phyloP scores from a whole-genome alignment of 2,113 vertebrate genomes.

The Brienomyrus longianalis region DNA sequence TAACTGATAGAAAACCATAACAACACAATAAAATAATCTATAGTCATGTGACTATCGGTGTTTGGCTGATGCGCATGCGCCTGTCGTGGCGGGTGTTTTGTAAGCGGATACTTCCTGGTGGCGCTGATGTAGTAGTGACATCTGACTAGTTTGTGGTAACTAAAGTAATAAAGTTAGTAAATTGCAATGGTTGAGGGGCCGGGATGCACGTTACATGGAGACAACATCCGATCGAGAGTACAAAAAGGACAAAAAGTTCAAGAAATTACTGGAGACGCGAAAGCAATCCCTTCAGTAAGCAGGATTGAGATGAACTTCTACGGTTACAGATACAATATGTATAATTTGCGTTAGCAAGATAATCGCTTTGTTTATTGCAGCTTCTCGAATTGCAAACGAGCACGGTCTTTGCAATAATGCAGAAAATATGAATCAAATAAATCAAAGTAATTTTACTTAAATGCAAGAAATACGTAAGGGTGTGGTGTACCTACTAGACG shows the following conservation, averaged over 20 bases:
- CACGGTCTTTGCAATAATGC: neutral
- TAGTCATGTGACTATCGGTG: neutral
- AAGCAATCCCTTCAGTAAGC: conserved; percentile 21
- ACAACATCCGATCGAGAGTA: conserved; percentile 67
- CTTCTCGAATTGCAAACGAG: neutral
- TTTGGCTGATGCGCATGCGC: neutral
- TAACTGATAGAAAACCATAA: neutral
- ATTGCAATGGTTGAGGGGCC: conserved; percentile 87
- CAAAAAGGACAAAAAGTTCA: conserved; percentile 63
- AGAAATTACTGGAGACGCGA: conserved; percentile 43
- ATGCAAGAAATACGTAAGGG: neutral
- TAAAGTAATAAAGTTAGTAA: neutral
- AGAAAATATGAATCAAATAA: neutral
- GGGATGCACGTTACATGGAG: conserved; percentile 70
- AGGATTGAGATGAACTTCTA: neutral
- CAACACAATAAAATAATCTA: neutral
- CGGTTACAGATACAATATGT: neutral
- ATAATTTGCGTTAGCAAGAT: neutral
- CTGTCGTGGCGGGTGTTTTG: neutral
- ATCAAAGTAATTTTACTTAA: neutral
- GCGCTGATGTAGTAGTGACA: too few relatives aligned
- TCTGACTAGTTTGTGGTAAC: neutral
- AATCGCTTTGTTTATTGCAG: neutral
- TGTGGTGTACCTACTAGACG: neutral
- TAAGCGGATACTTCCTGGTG: neutral